Conservation (phyloP, 2,113 vertebrate genomes). For the Ceyx melanurus region DNA sequence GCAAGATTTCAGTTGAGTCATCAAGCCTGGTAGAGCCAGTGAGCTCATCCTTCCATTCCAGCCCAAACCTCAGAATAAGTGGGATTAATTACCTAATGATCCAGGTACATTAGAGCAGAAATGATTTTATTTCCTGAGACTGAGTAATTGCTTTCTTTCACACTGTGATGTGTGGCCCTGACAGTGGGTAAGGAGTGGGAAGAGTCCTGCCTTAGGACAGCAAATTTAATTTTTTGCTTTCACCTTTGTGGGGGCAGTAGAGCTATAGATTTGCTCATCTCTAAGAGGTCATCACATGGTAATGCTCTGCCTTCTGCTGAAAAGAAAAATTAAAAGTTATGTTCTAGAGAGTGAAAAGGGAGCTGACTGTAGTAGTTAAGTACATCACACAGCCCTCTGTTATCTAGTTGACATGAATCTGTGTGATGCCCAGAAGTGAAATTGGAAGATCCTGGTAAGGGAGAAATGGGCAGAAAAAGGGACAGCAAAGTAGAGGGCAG, state of each 20-base stretch:
- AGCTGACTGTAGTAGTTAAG: background rate
- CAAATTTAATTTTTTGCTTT: background rate
- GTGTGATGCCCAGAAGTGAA: background rate
- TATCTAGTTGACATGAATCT: background rate
- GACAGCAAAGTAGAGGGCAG: background rate
- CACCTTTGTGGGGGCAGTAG: background rate
- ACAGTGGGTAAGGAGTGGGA: background rate
- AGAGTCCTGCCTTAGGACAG: background rate
- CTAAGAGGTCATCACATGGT: background rate
- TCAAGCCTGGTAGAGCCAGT: background rate
- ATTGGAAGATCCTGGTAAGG: background rate
- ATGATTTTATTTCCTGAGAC: background rate
- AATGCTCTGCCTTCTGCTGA: background rate
- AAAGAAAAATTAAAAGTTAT: background rate
- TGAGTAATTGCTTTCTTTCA: background rate
- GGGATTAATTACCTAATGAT: background rate
- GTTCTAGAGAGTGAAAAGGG: background rate
- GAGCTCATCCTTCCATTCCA: background rate
- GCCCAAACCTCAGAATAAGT: background rate
- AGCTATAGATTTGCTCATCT: background rate
- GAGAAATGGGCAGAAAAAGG: background rate
- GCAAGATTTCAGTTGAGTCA: background rate
- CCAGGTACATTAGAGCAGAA: background rate
- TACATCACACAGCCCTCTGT: background rate
- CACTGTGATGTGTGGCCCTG: background rate